Evolutionary conservation across 1,140 invertebrate genomes (phyloP).

Genomic region (Popillia japonica): DNA sequence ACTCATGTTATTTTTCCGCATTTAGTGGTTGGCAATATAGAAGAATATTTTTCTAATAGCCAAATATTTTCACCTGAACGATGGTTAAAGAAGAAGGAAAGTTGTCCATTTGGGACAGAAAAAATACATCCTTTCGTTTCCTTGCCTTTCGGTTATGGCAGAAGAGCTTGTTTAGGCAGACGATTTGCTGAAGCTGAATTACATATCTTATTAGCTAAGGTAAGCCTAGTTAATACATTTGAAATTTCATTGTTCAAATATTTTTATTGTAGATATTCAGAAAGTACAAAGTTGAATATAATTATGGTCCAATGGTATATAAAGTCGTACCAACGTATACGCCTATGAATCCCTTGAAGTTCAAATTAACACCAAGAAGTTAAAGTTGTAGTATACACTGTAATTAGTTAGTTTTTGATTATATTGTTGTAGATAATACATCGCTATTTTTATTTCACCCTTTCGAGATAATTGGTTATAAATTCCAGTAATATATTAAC

Average conservation of each 20-base stretch:
- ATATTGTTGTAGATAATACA: too few relatives aligned
- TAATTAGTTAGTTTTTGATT: too few relatives aligned
- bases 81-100: conserved; percentile 68
- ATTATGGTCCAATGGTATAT: conserved; percentile 70
- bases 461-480: too few relatives aligned
- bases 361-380: conserved; percentile 62
- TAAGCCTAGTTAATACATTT: conserved; percentile 48
- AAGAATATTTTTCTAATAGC: conserved; percentile 74
- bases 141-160: conserved; percentile 83
- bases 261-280: conserved; percentile 67
- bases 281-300: conserved; percentile 72
- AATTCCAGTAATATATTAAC: too few relatives aligned
- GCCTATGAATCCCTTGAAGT: conserved; percentile 73
- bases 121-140: conserved; percentile 77
- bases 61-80: conserved; percentile 77
- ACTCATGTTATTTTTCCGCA: conserved; percentile 83
- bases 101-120: conserved; percentile 52
- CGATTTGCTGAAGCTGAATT: conserved; percentile 84
- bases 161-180: conserved; percentile 82
- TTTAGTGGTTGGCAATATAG: conserved; percentile 79
- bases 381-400: too few relatives aligned
- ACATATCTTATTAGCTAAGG: conserved; percentile 74
- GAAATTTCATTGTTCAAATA: background rate
- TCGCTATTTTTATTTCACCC: too few relatives aligned
- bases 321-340: conserved; percentile 77